Base-by-base conservation (phyloP, 2,888 invertebrate species). In the Aphidoletes aphidimyza region DNA sequence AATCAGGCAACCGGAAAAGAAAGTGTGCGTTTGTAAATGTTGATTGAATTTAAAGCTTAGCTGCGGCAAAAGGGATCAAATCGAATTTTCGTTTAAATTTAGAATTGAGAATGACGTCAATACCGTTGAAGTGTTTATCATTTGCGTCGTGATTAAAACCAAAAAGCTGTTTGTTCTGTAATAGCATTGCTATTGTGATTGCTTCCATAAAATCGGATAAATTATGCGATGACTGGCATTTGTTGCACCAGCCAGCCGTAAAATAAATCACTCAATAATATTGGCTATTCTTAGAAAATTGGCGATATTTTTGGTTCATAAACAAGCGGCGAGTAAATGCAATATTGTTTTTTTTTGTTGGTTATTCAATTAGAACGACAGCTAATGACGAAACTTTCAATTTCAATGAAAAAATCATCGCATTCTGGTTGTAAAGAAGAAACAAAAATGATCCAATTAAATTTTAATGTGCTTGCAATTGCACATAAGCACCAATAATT, bases 101-200 rank as follows among this genome's bases (percentile, higher is more conserved):
- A 81, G 81, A 81, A 81, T 81, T 49, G 3, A 1, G 37, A 81
- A 81, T 81, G 81, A 81, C 81, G 81, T 81, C 81, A 81, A 37
- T 81, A 39, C 6, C 22, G n/a, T 81, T 81, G 81, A 81, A 81
- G 81, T 81, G 37, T 81, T 37, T 81, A 81, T 81, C 69, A 69
- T 69, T 30, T 30, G 3, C 54, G 22, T 22, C 54, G 22, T 54
- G 22, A 69, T 69, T 14, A 30, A 69, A 69, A 30, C 1, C 69
- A 69, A 54, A 11, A 69, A 37, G 37, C 0, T 81, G n/a, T n/a
- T n/a, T n/a, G n/a, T n/a, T n/a, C n/a, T n/a, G n/a, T n/a, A n/a
- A n/a, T n/a, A n/a, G n/a, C n/a, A n/a, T 81, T 17, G 3, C 30
- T 11, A 22, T 81, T 37, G 81, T 81, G 81, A 81, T 37, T 37